Conservation (phyloP, 2,797 vertebrate species). For the Coluber constrictor region DNA sequence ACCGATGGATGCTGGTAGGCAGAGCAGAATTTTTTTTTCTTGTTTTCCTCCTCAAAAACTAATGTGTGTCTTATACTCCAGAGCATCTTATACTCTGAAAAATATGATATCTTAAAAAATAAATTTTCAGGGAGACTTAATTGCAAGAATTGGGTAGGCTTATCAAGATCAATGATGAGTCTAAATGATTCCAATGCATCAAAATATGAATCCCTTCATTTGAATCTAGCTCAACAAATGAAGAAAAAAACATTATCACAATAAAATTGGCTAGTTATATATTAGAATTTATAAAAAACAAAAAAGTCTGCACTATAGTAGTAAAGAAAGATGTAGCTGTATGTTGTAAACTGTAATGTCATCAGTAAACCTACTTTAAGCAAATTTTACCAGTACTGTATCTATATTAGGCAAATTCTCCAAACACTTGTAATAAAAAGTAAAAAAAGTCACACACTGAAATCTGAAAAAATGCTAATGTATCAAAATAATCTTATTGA, state of each 20-base stretch:
- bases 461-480: conserved; percentile 66
- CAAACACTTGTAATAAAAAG: conserved; percentile 40
- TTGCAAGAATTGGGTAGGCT: background rate
- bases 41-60: too few relatives aligned
- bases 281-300: conserved; percentile 56
- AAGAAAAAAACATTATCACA: conserved; percentile 21
- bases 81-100: too few relatives aligned
- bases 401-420: background rate
- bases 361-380: conserved; percentile 58
- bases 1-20: too few relatives aligned
- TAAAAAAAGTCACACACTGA: conserved; percentile 30
- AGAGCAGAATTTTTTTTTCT: too few relatives aligned
- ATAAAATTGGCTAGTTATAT: conserved; percentile 45
- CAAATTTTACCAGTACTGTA: conserved; percentile 55
- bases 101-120: background rate
- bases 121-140: conserved; percentile 14
- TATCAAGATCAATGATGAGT: background rate
- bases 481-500: conserved; percentile 76
- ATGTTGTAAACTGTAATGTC: conserved; percentile 21
- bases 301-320: conserved; percentile 30
- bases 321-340: conserved; percentile 42
- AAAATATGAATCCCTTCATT: background rate
- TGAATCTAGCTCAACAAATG: background rate
- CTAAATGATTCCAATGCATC: background rate
- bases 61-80: too few relatives aligned